Base-by-base conservation (phyloP, 1,140 invertebrate species). In the Ceratosolen solmsi region DNA sequence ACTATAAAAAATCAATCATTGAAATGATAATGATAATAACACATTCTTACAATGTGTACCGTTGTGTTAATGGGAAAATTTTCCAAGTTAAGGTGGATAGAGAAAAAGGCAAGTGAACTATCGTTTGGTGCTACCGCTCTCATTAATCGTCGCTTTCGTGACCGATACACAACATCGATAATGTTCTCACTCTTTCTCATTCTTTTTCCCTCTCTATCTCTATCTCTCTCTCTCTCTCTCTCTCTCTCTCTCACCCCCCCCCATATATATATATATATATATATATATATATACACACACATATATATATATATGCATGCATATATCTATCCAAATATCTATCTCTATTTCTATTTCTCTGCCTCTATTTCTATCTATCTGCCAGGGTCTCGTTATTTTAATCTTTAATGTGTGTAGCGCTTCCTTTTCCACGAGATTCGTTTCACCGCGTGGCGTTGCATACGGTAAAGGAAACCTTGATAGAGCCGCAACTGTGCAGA, bases 91-190 rank as follows among this genome's bases (percentile, higher is more conserved):
- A 46, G 41, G 41, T 11, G 20, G 13, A 54, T 17, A 54, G 25
- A 33, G n/a, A 46, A 38, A 49, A 25, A 60, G 58, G 17, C 20
- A 5, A 27, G 56, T 38, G 9, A 65, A 17, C 9, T 36, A 17
- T 1, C 27, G 30, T 36, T 36, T 1, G n/a, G 33, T 27, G 70
- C n/a, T 63, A 49, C 22, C 56, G 75, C 25, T 82, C 81, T 82
- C 81, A 76, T 82, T 73, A 74, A 65, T 27, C 60, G 38, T 9
- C 22, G n/a, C 38, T 72, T 72, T 51, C 46, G 70, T 72, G 38
- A 72, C 41, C 70, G 46, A 72, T 54, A 49, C 1, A n/a, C 22
- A 22, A n/a, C 17, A 38, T 71, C 0, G 41, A 17, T 25, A 54
- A 20, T 22, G 17, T 38, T 51, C 58, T 36, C 63, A 54, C 63